phyloP scores from a whole-genome alignment of 2,113 vertebrate species.

The Pao palembangensis region DNA sequence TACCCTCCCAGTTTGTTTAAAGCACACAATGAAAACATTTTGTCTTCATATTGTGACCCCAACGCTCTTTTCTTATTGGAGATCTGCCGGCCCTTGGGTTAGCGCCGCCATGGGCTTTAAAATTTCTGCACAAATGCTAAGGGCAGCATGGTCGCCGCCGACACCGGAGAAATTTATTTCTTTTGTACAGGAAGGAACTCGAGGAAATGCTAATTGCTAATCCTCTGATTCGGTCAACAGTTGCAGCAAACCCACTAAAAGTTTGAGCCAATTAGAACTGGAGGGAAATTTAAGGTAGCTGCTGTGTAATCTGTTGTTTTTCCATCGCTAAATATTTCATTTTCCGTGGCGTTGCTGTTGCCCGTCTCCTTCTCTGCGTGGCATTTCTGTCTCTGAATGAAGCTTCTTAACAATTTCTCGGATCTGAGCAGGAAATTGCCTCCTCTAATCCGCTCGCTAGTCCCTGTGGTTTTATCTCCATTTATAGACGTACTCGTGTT shows the following conservation, averaged over 20 bases:
- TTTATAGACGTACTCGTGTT: constrained; percentile 24
- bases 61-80: too few relatives aligned
- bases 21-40: too few relatives aligned
- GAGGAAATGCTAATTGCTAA: too few relatives aligned
- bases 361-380: constrained; percentile 10
- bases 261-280: constrained; percentile 17
- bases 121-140: too few relatives aligned
- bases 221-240: neutral
- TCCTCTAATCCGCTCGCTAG: constrained; percentile 34
- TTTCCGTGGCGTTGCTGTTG: neutral
- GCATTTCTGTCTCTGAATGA: constrained; percentile 8
- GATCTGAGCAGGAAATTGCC: constrained; percentile 35
- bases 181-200: too few relatives aligned
- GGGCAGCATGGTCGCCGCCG: too few relatives aligned
- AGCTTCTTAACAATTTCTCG: constrained; percentile 24
- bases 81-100: too few relatives aligned
- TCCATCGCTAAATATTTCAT: neutral
- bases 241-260: constrained; percentile 8
- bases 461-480: constrained; percentile 42
- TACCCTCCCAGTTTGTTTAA: too few relatives aligned
- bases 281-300: neutral
- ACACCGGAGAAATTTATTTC: too few relatives aligned
- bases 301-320: neutral
- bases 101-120: too few relatives aligned
- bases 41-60: too few relatives aligned